Conservation (phyloP, 1,140 invertebrate species). For the Diprion similis region DNA sequence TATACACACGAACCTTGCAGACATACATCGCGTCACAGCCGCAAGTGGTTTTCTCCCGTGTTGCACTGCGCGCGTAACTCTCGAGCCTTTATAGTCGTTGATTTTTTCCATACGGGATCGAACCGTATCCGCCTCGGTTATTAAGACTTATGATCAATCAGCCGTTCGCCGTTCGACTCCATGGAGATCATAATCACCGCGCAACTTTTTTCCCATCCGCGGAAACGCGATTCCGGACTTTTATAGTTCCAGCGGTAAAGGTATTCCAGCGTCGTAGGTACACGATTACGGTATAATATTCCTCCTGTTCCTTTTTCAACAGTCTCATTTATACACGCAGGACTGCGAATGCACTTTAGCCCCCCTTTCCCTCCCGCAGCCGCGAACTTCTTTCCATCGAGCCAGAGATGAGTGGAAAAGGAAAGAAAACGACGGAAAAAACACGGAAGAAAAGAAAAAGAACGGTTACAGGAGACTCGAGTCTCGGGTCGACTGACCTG, state of each 20-base stretch:
- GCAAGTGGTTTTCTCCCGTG: no score
- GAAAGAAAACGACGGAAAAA: conserved; percentile 19
- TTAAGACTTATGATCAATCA: neutral
- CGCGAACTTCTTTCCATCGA: neutral
- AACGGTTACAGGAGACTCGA: conserved; percentile 45
- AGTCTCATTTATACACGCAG: no score
- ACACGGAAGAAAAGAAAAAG: conserved; percentile 35
- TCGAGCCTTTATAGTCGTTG: neutral
- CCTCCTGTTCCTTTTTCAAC: no score
- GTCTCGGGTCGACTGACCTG: conserved; percentile 46
- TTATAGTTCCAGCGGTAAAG: neutral
- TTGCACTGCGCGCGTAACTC: no score
- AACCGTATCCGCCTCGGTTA: neutral
- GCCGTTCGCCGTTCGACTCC: neutral
- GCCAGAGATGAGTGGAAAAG: conserved; percentile 12
- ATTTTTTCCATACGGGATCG: neutral
- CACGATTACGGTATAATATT: no score
- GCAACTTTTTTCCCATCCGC: neutral
- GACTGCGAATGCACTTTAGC: no score
- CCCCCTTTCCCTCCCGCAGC: no score
- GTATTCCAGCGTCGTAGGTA: no score
- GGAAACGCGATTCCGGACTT: neutral
- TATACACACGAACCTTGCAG: no score
- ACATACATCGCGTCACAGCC: no score
- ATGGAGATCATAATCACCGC: neutral